phyloP scores from a whole-genome alignment of 2,888 invertebrate genomes.

The Odontocolon sp. region DNA sequence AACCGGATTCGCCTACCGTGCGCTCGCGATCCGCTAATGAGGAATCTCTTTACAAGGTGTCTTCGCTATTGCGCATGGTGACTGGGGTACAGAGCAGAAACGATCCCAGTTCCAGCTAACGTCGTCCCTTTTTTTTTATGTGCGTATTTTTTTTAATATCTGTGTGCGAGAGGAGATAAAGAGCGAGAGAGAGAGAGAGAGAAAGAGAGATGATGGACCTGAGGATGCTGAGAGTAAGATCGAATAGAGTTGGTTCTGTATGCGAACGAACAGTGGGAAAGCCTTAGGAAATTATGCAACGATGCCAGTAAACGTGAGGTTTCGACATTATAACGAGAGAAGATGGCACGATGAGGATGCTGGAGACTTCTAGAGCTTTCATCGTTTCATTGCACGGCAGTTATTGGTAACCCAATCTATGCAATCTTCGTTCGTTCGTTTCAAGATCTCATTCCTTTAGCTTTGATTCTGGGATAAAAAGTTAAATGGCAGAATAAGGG shows the following conservation, averaged over 20 bases:
- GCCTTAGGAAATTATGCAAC: slow-evolving; percentile 35
- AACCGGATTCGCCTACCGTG: slow-evolving; percentile 70
- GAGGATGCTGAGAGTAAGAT: neutral
- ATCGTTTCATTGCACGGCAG: neutral
- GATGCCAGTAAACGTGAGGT: slow-evolving; percentile 8
- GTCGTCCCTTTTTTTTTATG: slow-evolving; percentile 6
- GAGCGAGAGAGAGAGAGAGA: no score
- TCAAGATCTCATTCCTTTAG: neutral
- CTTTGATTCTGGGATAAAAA: neutral
- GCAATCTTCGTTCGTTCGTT: neutral
- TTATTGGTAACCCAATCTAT: neutral
- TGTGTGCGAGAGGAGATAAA: no score
- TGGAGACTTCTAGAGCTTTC: slow-evolving; percentile 15
- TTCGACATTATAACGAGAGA: slow-evolving; percentile 35
- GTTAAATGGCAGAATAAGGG: neutral
- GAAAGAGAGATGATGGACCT: no score
- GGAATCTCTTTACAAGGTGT: slow-evolving; percentile 69
- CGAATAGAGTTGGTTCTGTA: slow-evolving; percentile 8
- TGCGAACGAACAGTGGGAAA: slow-evolving; percentile 8
- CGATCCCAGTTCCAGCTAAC: slow-evolving; percentile 15
- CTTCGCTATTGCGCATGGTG: slow-evolving; percentile 54
- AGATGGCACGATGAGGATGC: slow-evolving; percentile 14
- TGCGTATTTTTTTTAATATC: neutral
- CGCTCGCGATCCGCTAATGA: slow-evolving; percentile 69
- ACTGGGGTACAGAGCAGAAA: neutral